Percentiles rank a stretch among this genome's conserved stretches.
Conservation (phyloP, 2,113 vertebrate genomes). For the Nycticryphes semicollaris region DNA sequence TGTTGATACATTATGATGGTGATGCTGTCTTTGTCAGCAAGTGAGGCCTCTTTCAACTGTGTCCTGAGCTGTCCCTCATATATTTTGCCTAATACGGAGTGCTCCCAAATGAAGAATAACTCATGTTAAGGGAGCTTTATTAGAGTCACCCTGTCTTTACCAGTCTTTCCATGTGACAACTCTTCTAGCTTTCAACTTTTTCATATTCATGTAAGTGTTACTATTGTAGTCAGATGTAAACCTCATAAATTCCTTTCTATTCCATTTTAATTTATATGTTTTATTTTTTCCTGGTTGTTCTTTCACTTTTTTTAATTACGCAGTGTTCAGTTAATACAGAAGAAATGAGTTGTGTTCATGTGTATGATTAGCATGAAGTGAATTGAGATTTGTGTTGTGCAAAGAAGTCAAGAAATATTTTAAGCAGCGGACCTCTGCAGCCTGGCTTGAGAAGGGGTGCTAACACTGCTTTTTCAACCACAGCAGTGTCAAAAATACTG, state of each 20-base stretch:
- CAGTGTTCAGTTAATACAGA: background rate
- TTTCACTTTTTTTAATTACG: background rate
- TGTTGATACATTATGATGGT: background rate
- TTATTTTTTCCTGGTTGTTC: background rate
- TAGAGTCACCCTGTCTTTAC: background rate
- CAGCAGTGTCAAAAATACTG: background rate
- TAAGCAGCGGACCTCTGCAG: background rate
- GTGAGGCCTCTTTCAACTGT: background rate
- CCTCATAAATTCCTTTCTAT: background rate
- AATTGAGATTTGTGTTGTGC: background rate
- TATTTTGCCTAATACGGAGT: background rate
- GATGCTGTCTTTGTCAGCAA: background rate
- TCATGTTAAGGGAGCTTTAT: background rate
- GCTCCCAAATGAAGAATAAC: background rate
- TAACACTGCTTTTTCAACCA: background rate
- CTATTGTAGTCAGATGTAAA: background rate
- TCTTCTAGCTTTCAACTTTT: constrained; percentile 30
- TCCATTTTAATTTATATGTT: background rate
- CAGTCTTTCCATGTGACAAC: background rate
- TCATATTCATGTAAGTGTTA: constrained; percentile 2
- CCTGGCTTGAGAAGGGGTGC: background rate
- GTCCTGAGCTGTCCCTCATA: background rate
- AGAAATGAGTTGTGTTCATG: background rate
- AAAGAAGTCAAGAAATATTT: background rate
- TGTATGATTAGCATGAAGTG: background rate